phyloP scores from a whole-genome alignment of 2,797 vertebrate genomes.

The Steatocranus sp. region DNA sequence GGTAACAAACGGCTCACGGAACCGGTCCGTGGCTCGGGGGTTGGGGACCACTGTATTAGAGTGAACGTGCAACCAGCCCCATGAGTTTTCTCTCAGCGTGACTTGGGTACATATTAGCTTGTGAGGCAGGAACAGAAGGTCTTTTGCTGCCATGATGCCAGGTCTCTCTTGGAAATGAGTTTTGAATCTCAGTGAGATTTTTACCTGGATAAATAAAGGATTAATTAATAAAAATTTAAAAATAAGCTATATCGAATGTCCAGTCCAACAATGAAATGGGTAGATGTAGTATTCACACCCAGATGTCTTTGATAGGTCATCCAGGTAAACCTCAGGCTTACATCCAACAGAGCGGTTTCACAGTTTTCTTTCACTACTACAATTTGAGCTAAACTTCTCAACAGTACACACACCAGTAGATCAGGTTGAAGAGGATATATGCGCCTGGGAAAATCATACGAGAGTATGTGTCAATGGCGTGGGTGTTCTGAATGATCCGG shows the following conservation, averaged over 20 bases:
- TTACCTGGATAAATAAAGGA: not conserved
- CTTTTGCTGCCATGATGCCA: not conserved
- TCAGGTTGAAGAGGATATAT: slow-evolving; percentile 94
- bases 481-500: slow-evolving; percentile 88
- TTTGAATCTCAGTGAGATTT: not conserved
- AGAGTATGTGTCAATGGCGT: slow-evolving; percentile 91
- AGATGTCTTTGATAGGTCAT: not conserved
- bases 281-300: not conserved
- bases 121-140: not conserved
- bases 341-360: not conserved
- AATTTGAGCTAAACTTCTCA: slow-evolving; percentile 50
- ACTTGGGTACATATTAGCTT: not conserved
- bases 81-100: not conserved
- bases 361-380: not conserved
- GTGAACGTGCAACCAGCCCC: not conserved
- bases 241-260: not conserved
- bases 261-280: not conserved
- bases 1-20: not conserved
- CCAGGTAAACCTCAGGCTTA: not conserved
- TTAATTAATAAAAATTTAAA: not conserved
- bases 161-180: not conserved
- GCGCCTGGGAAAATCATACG: slow-evolving; percentile 91
- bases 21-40: not conserved
- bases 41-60: not conserved
- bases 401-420: slow-evolving; percentile 95